Evolutionary conservation across 2,888 invertebrate genomes (phyloP), one percentile per base, ranked within the genome.

Genomic region (Zeuzera pyrina): DNA sequence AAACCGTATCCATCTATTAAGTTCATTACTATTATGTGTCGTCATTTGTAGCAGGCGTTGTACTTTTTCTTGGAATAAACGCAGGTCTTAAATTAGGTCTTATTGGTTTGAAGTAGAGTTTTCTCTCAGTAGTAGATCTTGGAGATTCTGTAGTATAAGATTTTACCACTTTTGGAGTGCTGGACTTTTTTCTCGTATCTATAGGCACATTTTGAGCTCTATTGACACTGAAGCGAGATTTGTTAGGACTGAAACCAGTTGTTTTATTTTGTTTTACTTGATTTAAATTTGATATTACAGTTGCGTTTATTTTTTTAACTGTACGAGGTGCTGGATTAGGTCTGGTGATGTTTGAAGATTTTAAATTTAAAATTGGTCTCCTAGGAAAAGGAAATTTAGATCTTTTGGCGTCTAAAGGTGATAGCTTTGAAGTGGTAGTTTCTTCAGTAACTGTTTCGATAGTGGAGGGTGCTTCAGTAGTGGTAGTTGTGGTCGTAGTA

Each of bases 121-220:
- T 78, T 38, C 67, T 71, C 42, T 77, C 76, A 1, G 81, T 77
- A 2, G 79, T 72, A 1, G 71, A 55, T 42, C 61, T 70, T 22
- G 79, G 73, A 3, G 58, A 36, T 44, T 76, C 77, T 4, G 81
- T 81, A 0, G 79, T 77, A 22, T 57, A 71, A 2, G 52, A 52
- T 57, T 61, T 73, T 3, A 55, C 41, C 29, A 39, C 14, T 54
- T 65, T 77, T 12, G 57, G 37, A 22, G 44, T 45, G 12, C 12
- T 41, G 34, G 1, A 36, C 49, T 32, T 52, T 61, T 70, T 79
- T 44, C 64, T 74, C 7, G 65, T 27, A 43, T 84, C 83, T 28
- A 81, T 52, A 6, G 84, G 84, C 3, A 83, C 73, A 29, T 83
- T 84, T 55, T 81, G 79, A 12, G 61, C 55, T 43, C 84, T 63